Percentiles rank a stretch among this genome's conserved stretches.
These are phyloP conservation scores for Helicoverpa assulta DNA, from an alignment of 2,888 invertebrate genomes.

Conservation along the genomic window DNA sequence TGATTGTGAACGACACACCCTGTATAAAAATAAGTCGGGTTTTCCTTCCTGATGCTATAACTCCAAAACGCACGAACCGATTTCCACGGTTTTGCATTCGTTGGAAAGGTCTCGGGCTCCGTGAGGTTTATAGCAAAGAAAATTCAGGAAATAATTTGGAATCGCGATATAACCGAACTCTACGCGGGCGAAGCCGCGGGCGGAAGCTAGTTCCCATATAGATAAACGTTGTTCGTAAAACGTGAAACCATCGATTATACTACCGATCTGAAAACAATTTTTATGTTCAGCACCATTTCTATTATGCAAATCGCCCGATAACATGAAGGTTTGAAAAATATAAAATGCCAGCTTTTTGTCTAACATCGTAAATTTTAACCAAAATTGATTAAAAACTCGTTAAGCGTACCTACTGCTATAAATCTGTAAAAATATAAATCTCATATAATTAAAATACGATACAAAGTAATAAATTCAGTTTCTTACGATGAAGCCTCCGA, in stretches of 20 bases:
- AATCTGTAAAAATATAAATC: conserved; percentile 69
- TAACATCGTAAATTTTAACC: conserved; percentile 35
- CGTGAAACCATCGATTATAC: conserved; percentile 19
- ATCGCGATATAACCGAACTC: too few species aligned
- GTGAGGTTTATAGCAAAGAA: too few species aligned
- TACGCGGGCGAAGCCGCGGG: too few species aligned
- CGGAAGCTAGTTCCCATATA: too few species aligned
- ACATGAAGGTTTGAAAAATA: conserved; percentile 31
- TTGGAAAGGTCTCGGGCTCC: too few species aligned
- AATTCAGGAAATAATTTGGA: too few species aligned
- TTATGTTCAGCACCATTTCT: conserved; percentile 51
- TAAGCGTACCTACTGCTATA: conserved; percentile 60
- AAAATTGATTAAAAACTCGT: conserved; percentile 53
- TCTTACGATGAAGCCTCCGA: conserved; percentile 57
- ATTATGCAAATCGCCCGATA: conserved; percentile 52
- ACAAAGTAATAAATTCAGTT: conserved; percentile 71
- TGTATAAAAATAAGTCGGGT: too few species aligned
- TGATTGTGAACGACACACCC: too few species aligned
- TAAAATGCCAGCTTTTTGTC: conserved; percentile 23
- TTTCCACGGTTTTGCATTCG: too few species aligned
- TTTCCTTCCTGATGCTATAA: too few species aligned
- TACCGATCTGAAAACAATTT: conserved; percentile 26
- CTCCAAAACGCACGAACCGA: too few species aligned
- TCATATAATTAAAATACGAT: conserved; percentile 73
- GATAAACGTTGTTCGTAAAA: too few species aligned